Base-by-base conservation (phyloP, 2,888 invertebrate species). In the Mythimna impura region DNA sequence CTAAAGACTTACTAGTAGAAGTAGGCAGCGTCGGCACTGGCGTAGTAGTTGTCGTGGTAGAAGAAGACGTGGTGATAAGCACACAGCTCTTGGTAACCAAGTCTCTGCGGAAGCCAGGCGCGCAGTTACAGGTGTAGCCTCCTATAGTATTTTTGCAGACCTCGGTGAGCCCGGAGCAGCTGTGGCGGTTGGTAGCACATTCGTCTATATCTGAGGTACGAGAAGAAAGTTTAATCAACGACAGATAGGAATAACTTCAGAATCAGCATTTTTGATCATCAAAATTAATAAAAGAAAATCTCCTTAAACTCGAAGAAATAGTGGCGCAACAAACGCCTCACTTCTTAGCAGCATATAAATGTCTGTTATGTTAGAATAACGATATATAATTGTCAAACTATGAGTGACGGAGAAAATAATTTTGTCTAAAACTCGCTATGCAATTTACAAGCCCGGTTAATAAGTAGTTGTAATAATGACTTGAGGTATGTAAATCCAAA, bases 91-190 rank as follows among this genome's bases (percentile, higher is more conserved):
- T 93, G 0, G 94, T 91, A 36, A 83, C 55, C n/a, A 95, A 92
- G 86, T 98, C 98, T 76, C 97, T 96, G 8, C 97, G 94, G 92
- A 98, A 99, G 0, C 99, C 99, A 0, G 96, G 93, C 0, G 98
- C 98, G 89, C 99, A 99, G 54, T 97, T 97, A 89, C 99, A 99
- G 9, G 96, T 93, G 91, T 98, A 99, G 7, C 98, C 98, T 0
- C 99, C 99, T 0, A 98, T 98, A 0, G 98, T 97, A 91, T 99
- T 99, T 40, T 97, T 97, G 89, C 99, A 99, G 3, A 97, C 94
- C 85, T 97, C 97, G 0, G 96, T 95, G 1, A 95, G 89, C 0
- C 93, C 92, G 0, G 95, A 96, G 86, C 98, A 98, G 36, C 94
- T 92, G 87, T 97, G 96, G 5, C 93, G 91, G 57, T 97, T 97